Evolutionary conservation across 2,888 invertebrate species (phyloP), one percentile per base, ranked within the genome.

Genomic region (Malacosoma neustria): DNA sequence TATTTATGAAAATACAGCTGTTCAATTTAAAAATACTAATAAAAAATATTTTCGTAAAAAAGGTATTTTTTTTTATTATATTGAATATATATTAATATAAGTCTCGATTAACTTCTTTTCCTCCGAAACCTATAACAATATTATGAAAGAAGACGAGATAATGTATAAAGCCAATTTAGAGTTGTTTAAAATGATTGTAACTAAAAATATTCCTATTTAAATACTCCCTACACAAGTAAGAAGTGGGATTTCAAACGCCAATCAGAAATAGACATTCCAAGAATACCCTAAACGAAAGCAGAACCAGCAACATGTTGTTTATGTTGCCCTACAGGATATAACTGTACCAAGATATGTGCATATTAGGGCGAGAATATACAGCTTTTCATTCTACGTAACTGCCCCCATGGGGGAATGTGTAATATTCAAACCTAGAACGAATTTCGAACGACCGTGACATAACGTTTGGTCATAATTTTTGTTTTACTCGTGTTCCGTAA

Each of bases 331-430:
- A 51, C 43, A 57, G 54, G 50, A 49, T 50, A 49, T 49, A 50
- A 52, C 39, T 42, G 46, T 41, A 42, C 49, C 43, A 38, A 59
- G 52, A 58, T 62, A 57, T 57, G 53, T 48, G 22, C 22, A 57
- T 64, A 68, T 71, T 69, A 70, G 54, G 48, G 48, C 49, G 47
- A 46, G 59, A 58, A 66, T 56, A 64, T 66, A 63, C 59, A 57
- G 50, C 61, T 49, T 54, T 50, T 58, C 56, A 61, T 66, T 63
- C 46, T 35, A 48, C 42, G 32, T 56, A 63, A 69, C 53, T 49
- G 52, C 55, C 22, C 35, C 68, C 57, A 34, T 4, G 32, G 63
- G 62, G 68, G 57, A 52, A 51, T 55, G 47, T 42, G 54, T 51
- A 52, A 51, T 59, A 57, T 61, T 22, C 22, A 45, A 45, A 50